Evolutionary conservation across 2,888 invertebrate species (phyloP), one percentile per base, ranked within the genome.

Genomic region (Diarsia mendica): DNA sequence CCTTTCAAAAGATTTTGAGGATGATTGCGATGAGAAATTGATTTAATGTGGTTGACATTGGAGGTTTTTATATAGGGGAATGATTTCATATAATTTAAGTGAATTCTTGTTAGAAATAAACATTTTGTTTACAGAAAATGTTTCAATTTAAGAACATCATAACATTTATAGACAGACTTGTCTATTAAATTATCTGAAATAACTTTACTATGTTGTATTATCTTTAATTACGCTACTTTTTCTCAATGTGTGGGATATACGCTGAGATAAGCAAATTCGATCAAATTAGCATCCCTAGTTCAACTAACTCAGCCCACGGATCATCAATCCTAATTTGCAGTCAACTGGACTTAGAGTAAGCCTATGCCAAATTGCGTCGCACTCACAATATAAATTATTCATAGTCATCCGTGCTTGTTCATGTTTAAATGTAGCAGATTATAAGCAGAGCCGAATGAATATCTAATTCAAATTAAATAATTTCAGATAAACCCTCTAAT

Each of bases 1-100:
- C 72, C 6, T 84, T 87, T 79, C 72, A 79, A 73, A 84, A 91
- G 91, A 90, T 89, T 85, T 80, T 84, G 77, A 77, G 65, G 72
- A 65, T 74, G 93, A 93, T 92, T 91, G 85, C 80, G 88, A 83
- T 88, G 87, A 87, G 85, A 87, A 90, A 91, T 92, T 91, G 90
- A 92, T 91, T 90, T 90, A 89, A 89, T 85, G 81, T 79, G 69
- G 68, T 69, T 78, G 76, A 80, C 78, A 72, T 39, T 66, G 65
- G 72, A 46, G 28, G 48, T 67, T 79, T 84, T 80, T 75, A 66
- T 79, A 64, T 6, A 44, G 55, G 44, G 65, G 63, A 66, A 79
- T 75, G 49, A 67, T 77, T 66, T 72, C 49, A 71, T 84, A 60
- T 79, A 55, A n/a, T 51, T 64, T 46, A 67, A 51, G 53, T 63